A percentile compares a stretch with the other conserved stretches of the same genome.
phyloP scores from a whole-genome alignment of 2,797 vertebrate genomes.

The Varecia variegata region DNA sequence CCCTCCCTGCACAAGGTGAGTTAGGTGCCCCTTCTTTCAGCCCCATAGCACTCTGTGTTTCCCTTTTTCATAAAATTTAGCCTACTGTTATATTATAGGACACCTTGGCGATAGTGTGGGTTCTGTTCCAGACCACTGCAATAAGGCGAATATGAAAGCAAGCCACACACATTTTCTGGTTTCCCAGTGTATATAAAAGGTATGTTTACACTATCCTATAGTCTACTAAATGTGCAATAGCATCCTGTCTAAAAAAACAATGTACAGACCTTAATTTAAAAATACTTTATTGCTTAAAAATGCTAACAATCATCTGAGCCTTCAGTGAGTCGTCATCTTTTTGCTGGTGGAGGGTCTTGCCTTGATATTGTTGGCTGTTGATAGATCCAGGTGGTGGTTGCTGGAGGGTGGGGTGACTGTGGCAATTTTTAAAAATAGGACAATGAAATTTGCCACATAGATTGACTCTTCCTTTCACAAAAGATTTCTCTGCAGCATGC shows the following conservation, averaged over 20 bases:
- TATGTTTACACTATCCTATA: neutral
- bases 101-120: neutral
- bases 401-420: too few relatives aligned
- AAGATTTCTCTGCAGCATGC: neutral
- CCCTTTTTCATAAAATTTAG: neutral
- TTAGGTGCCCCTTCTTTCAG: neutral
- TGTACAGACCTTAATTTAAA: neutral
- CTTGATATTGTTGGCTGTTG: neutral
- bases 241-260: neutral
- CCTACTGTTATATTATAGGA: neutral
- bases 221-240: neutral
- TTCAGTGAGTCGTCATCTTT: neutral
- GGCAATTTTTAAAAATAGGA: neutral
- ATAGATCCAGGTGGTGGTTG: neutral
- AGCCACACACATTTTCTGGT: neutral
- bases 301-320: neutral
- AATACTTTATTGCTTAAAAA: neutral
- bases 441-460: neutral
- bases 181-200: neutral
- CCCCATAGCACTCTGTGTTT: too few relatives aligned
- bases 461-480: neutral
- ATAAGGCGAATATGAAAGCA: neutral
- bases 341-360: neutral
- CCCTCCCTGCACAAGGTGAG: neutral
- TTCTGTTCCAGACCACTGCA: neutral